These are phyloP conservation scores for Synergus itoensis DNA, from an alignment of 2,888 invertebrate genomes.

Conservation along the genomic window DNA sequence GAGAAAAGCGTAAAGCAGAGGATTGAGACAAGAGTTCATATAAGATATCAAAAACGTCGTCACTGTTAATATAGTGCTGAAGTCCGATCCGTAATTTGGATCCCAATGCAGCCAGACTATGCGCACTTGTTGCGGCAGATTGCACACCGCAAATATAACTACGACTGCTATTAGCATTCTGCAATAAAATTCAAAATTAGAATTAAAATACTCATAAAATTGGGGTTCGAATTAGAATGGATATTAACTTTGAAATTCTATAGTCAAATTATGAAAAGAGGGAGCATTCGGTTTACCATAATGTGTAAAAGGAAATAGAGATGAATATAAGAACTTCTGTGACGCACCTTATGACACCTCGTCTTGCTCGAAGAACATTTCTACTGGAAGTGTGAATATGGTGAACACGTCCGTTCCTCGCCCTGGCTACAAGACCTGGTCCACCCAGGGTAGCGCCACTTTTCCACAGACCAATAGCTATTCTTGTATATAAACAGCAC, in stretches of 20 bases:
- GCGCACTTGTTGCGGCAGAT: slow-evolving; percentile 92
- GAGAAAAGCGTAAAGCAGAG: slow-evolving; percentile 93
- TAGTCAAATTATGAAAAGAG: background rate
- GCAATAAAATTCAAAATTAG: slow-evolving; percentile 46
- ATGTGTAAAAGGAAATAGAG: background rate
- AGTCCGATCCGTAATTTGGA: slow-evolving; percentile 78
- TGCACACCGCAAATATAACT: slow-evolving; percentile 92
- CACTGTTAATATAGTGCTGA: slow-evolving; percentile 89
- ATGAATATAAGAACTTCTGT: background rate
- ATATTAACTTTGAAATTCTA: background rate
- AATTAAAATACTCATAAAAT: background rate
- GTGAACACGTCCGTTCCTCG: slow-evolving; percentile 68
- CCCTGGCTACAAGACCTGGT: slow-evolving; percentile 61
- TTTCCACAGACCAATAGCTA: slow-evolving; percentile 91
- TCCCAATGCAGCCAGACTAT: slow-evolving; percentile 93
- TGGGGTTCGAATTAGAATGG: background rate
- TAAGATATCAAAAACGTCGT: slow-evolving; percentile 92
- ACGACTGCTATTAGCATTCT: slow-evolving; percentile 94
- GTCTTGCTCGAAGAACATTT: slow-evolving; percentile 88
- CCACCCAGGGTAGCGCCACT: slow-evolving; percentile 76
- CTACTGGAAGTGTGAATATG: slow-evolving; percentile 86
- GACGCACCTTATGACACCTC: slow-evolving; percentile 85
- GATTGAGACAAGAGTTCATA: slow-evolving; percentile 94
- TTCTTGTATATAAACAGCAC: slow-evolving; percentile 84
- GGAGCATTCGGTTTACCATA: slow-evolving; percentile 50